These are phyloP conservation scores for Argyra leucocephala DNA, from an alignment of 2,888 invertebrate genomes.

Conservation along the genomic window DNA sequence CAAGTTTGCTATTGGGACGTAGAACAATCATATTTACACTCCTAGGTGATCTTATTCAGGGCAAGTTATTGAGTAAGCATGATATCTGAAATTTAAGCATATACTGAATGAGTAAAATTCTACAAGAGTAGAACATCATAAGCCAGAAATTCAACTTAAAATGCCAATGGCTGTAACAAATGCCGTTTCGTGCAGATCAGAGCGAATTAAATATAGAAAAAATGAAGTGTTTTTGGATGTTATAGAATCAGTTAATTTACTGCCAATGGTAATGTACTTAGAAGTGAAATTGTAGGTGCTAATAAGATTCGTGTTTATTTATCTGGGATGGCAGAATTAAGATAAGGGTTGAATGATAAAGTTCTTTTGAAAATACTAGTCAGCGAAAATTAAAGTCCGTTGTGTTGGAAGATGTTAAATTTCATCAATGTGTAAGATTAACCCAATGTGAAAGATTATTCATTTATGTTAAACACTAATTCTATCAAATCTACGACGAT, in stretches of 20 bases:
- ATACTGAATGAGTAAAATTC: conserved; percentile 90
- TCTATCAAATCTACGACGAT: too few relatives aligned
- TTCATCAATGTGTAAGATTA: conserved; percentile 94
- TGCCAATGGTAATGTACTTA: conserved; percentile 91
- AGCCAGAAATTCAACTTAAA: conserved; percentile 87
- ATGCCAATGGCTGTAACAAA: conserved; percentile 99
- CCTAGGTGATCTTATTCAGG: too few relatives aligned
- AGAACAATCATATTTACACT: too few relatives aligned
- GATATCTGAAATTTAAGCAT: too few relatives aligned
- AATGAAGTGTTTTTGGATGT: conserved; percentile 99
- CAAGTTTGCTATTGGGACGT: too few relatives aligned
- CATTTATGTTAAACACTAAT: too few relatives aligned
- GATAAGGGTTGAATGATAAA: conserved; percentile 94
- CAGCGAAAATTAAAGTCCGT: conserved; percentile 96
- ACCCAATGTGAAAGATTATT: conserved; percentile 97
- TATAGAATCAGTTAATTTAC: conserved; percentile 92
- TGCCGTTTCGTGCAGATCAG: conserved; percentile 97
- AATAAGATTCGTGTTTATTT: conserved; percentile 98
- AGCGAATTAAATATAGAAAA: conserved; percentile 96
- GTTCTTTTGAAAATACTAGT: conserved; percentile 93
- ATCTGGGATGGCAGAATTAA: conserved; percentile 95
- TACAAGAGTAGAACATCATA: conserved; percentile 99
- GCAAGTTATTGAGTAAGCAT: too few relatives aligned
- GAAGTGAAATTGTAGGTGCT: conserved; percentile 96
- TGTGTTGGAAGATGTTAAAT: conserved; percentile 96